phyloP scores from a whole-genome alignment of 2,797 vertebrate species.

The Crocidura indochinensis region DNA sequence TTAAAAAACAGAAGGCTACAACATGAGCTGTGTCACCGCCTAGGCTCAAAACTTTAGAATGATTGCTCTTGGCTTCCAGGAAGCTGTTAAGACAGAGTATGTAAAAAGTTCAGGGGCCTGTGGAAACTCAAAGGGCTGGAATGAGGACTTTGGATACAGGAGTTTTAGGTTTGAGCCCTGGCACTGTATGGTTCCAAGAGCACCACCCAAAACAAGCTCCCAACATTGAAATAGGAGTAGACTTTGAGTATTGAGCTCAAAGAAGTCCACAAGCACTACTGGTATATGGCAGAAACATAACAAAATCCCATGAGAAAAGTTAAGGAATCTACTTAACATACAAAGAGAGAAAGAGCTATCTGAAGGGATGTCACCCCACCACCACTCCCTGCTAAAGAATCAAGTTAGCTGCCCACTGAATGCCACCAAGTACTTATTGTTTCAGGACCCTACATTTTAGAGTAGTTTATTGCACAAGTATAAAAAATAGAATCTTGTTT shows the following conservation, averaged over 20 bases:
- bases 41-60: neutral
- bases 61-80: neutral
- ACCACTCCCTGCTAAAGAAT: neutral
- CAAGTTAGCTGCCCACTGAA: neutral
- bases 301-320: neutral
- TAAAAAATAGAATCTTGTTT: neutral
- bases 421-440: neutral
- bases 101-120: neutral
- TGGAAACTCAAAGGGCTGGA: no score
- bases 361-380: neutral
- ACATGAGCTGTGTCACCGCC: neutral
- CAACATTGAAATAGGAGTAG: neutral
- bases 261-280: neutral
- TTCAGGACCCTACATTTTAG: conserved; percentile 6
- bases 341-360: neutral
- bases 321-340: neutral
- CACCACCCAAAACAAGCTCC: neutral
- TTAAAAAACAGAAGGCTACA: neutral
- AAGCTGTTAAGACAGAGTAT: neutral
- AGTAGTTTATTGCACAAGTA: neutral
- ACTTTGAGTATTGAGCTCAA: neutral
- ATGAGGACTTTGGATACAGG: no score
- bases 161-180: no score
- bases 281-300: no score
- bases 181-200: neutral